These are phyloP conservation scores for Chrysopilus asiliformis DNA, from an alignment of 2,888 invertebrate species.

Conservation along the genomic window DNA sequence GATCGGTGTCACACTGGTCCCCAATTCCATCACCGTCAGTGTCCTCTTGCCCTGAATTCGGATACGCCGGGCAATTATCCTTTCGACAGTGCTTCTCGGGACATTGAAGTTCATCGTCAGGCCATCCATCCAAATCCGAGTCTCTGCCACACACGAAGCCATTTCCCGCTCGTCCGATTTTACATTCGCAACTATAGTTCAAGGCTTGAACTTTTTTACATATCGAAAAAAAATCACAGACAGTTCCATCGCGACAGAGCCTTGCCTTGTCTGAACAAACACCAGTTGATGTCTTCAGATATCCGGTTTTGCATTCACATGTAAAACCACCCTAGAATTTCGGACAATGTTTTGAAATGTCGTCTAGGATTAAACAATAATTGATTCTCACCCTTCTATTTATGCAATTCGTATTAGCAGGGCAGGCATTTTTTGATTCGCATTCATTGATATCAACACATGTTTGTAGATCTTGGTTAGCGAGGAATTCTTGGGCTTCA, in stretches of 20 bases:
- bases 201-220: conserved; percentile 42
- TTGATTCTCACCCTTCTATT: too few species aligned
- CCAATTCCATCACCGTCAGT: conserved; percentile 74
- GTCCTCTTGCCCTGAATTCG: conserved; percentile 92
- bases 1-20: conserved; percentile 82
- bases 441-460: too few species aligned
- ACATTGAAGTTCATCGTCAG: conserved; percentile 66
- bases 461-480: too few species aligned
- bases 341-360: too few species aligned
- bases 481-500: too few species aligned
- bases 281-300: too few species aligned
- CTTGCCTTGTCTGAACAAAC: too few species aligned
- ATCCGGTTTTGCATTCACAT: too few species aligned
- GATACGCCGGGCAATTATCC: conserved; percentile 77
- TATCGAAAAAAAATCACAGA: conserved; percentile 67
- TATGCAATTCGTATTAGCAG: too few species aligned
- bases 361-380: too few species aligned
- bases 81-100: conserved; percentile 53
- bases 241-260: conserved; percentile 64
- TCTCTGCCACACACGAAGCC: conserved; percentile 75
- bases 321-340: too few species aligned
- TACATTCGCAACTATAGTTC: conserved; percentile 44
- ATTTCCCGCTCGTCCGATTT: conserved; percentile 85
- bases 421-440: too few species aligned
- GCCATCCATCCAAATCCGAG: conserved; percentile 79